A percentile compares a stretch with the other conserved stretches of the same genome.
phyloP scores from a whole-genome alignment of 2,113 vertebrate species.

The Opisthocomus hoazin region DNA sequence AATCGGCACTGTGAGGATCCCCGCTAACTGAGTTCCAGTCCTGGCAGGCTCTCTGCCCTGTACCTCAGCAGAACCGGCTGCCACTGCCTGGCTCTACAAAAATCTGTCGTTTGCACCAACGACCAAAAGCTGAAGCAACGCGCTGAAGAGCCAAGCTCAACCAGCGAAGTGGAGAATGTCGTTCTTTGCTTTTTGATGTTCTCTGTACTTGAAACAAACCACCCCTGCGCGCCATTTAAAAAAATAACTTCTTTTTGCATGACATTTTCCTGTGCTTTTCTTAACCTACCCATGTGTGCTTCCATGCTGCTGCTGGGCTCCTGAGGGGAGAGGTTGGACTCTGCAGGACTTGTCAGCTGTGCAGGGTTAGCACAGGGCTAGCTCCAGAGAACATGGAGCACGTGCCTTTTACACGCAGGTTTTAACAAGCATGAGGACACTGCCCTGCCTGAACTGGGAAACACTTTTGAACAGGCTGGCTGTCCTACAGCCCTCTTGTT shows the following conservation, averaged over 20 bases:
- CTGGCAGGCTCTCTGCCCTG: background rate
- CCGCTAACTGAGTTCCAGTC: background rate
- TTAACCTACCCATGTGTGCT: background rate
- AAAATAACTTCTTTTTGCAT: background rate
- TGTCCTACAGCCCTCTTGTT: background rate
- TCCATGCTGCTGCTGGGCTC: background rate
- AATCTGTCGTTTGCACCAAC: background rate
- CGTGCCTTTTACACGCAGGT: accelerated
- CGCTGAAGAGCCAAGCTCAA: background rate
- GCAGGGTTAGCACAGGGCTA: background rate
- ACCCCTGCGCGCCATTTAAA: background rate
- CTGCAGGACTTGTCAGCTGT: accelerated
- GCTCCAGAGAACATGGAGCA: accelerated
- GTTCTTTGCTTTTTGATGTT: background rate
- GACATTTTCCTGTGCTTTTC: background rate
- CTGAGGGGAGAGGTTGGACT: background rate
- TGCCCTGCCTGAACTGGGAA: background rate
- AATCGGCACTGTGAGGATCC: background rate
- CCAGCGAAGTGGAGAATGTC: background rate
- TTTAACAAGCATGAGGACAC: background rate
- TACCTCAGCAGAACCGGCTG: background rate
- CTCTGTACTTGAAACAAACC: background rate
- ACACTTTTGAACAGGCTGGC: background rate
- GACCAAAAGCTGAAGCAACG: background rate
- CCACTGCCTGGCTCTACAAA: background rate